These are phyloP conservation scores for Tretioscincus oriximinensis DNA, from an alignment of 2,113 vertebrate species.

Conservation along the genomic window DNA sequence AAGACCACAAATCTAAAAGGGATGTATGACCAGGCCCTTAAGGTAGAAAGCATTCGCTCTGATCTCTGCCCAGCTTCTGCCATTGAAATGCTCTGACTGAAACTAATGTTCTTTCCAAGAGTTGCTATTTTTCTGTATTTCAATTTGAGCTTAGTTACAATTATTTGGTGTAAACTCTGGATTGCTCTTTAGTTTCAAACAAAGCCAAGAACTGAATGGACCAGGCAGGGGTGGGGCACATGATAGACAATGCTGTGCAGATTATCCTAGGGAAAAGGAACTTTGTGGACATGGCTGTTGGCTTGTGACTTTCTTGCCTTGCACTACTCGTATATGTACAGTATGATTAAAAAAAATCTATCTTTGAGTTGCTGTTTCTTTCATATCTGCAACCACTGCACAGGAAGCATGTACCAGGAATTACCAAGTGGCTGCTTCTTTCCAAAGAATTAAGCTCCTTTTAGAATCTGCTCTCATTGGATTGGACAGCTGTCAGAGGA, in stretches of 20 bases:
- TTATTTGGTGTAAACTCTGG: neutral
- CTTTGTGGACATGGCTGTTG: neutral
- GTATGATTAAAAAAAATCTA: constrained; percentile 10
- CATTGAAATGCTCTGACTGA: too few relatives aligned
- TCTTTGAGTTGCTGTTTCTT: neutral
- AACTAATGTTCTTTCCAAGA: too few relatives aligned
- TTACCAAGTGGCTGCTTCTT: constrained; percentile 19
- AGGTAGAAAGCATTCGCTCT: too few relatives aligned
- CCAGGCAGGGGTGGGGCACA: too few relatives aligned
- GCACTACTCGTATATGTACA: constrained; percentile 39
- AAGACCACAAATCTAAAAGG: too few relatives aligned
- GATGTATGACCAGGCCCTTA: too few relatives aligned
- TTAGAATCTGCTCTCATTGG: constrained; percentile 29
- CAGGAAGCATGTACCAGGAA: constrained; percentile 58
- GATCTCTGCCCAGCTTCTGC: too few relatives aligned
- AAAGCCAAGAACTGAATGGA: too few relatives aligned
- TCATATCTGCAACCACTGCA: constrained; percentile 49
- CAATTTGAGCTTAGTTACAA: neutral
- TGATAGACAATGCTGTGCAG: neutral
- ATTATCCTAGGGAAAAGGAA: neutral
- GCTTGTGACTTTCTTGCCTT: neutral
- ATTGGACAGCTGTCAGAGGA: constrained; percentile 32
- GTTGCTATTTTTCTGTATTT: neutral
- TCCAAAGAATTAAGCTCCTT: constrained; percentile 28
- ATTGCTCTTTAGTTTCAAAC: neutral